Evolutionary conservation across 2,888 invertebrate genomes (phyloP), one percentile per base, ranked within the genome.

Genomic region (Cosmia pyralina): DNA sequence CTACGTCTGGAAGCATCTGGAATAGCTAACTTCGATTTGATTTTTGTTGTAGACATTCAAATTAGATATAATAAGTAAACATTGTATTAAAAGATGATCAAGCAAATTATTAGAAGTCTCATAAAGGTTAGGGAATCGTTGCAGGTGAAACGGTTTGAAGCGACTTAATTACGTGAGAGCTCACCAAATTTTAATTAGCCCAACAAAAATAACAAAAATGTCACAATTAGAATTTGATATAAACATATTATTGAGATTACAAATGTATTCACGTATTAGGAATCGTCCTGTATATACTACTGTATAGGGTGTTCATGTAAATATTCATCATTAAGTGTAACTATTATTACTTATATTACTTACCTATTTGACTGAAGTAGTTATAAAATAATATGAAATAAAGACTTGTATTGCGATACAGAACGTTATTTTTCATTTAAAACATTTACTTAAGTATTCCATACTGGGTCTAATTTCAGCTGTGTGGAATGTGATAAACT

Each of bases 361-460:
- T 84, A 84, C 64, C 57, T 85, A 83, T 83, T 71, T 65, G 83
- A 83, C 83, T 83, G 83, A 83, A 76, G 69, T 83, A 86, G 86
- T 76, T 80, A 69, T 69, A 73, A 79, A 83, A 72, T 80, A 62
- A 69, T 67, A 67, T 72, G 57, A 71, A 83, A 73, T 86, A 86
- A 83, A 83, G 84, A 84, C 84, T 72, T 81, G 73, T 84, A 86
- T 71, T 84, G 60, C 76, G 53, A 65, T 69, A 64, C 46, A 71
- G 50, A 11, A 8, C 15, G 7, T 53, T n/a, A 13, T 68, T 62
- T 64, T 53, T 63, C 11, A 44, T 58, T 75, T n/a, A n/a, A 34
- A 34, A 28, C 15, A 13, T 34, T 55, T 38, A n/a, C 17, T 34
- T n/a, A 38, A 38, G 38, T 38, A 52, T 77, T 60, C 38, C 28